Conservation (phyloP, 1,140 invertebrate species). For the Halesus radiatus region DNA sequence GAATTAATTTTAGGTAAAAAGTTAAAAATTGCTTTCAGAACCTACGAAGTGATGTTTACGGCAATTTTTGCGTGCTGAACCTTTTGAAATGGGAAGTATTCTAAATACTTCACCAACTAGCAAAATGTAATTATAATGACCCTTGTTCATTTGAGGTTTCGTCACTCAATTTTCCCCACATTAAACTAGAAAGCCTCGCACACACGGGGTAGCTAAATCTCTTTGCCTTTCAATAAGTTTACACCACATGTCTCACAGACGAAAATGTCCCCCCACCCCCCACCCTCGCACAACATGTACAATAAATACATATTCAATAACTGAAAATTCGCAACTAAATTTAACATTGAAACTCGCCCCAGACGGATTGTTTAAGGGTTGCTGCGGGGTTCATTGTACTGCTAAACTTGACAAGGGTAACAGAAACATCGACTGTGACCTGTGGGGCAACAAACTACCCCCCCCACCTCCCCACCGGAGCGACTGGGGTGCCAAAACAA, state of each 20-base stretch:
- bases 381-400: constrained; percentile 7
- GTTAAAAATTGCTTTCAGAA: no score
- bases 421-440: constrained; percentile 21
- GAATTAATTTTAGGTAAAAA: no score
- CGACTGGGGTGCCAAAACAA: no score
- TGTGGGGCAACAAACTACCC: constrained; percentile 32
- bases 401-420: constrained; percentile 34
- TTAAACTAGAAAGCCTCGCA: no score
- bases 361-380: constrained; percentile 19
- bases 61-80: no score
- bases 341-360: constrained; percentile 27
- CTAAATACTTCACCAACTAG: no score
- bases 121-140: no score
- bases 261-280: background rate
- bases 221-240: background rate
- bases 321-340: background rate
- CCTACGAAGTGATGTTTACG: no score
- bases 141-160: no score
- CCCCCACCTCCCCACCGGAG: background rate
- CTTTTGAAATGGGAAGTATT: no score
- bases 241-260: background rate
- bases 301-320: background rate
- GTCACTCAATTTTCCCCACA: no score
- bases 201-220: no score
- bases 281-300: background rate